These are phyloP conservation scores for Cabera pusaria DNA, from an alignment of 2,888 invertebrate species.

Conservation along the genomic window DNA sequence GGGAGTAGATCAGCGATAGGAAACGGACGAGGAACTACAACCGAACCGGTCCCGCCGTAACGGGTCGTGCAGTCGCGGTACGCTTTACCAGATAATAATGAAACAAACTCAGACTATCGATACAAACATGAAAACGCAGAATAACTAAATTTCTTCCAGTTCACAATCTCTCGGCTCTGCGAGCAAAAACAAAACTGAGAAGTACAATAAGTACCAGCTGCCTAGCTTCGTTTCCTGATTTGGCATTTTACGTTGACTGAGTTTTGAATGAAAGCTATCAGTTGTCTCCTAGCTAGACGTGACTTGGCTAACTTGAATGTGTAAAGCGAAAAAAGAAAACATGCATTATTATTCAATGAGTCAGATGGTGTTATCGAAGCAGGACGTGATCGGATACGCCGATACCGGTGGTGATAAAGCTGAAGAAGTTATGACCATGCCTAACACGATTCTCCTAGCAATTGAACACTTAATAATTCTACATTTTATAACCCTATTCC, in stretches of 20 bases:
- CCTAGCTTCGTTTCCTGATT: too few relatives aligned
- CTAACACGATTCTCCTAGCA: conserved; percentile 19
- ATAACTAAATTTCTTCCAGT: conserved; percentile 6
- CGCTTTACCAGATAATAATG: conserved; percentile 19
- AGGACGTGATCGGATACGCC: conserved; percentile 64
- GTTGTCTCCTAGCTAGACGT: conserved; percentile 15
- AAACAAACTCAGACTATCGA: too few relatives aligned
- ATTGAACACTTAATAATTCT: too few relatives aligned
- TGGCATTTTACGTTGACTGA: conserved; percentile 4
- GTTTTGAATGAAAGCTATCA: conserved; percentile 15
- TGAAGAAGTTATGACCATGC: conserved; percentile 18
- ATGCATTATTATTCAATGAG: conserved; percentile 42
- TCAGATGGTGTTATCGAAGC: conserved; percentile 53
- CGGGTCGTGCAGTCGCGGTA: conserved; percentile 28
- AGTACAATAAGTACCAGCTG: background rate
- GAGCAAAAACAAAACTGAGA: conserved; percentile 6
- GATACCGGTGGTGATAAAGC: conserved; percentile 49
- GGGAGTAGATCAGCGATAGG: conserved; percentile 59
- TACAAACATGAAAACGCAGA: conserved; percentile 22
- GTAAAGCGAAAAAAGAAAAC: conserved; percentile 30
- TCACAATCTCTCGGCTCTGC: conserved; percentile 4
- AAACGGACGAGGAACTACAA: conserved; percentile 53
- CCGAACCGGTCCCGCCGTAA: conserved; percentile 51
- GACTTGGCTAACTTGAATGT: conserved; percentile 14
- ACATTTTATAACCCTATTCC: too few relatives aligned